Conservation (phyloP, 2,113 vertebrate species). For the Notothenia rossii region DNA sequence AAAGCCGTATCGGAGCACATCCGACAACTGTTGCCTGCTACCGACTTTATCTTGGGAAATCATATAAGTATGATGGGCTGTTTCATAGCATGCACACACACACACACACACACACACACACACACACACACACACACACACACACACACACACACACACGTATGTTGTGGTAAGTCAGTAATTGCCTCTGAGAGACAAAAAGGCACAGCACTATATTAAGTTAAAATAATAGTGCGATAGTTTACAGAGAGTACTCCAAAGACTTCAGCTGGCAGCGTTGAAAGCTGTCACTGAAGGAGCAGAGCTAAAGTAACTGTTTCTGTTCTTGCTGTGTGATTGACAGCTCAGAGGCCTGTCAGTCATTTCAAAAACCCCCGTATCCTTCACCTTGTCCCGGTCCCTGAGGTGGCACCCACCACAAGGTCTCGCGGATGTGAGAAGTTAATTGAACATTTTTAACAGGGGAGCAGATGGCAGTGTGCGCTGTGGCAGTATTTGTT, state of each 20-base stretch:
- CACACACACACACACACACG: not conserved
- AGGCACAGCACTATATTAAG: conserved; percentile 40
- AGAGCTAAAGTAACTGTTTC: conserved; percentile 37
- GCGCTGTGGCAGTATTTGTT: conserved; percentile 64
- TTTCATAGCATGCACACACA: not conserved
- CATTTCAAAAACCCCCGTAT: conserved; percentile 60
- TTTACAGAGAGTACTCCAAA: conserved; percentile 17
- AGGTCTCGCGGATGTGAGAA: conserved; percentile 72
- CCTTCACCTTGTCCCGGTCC: conserved; percentile 21
- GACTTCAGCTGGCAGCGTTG: conserved; percentile 31
- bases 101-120: not conserved
- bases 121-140: too few relatives aligned
- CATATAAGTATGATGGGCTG: conserved; percentile 28
- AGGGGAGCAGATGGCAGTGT: conserved; percentile 38
- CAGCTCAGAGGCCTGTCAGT: conserved; percentile 40
- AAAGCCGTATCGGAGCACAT: conserved; percentile 60
- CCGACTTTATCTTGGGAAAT: conserved; percentile 37
- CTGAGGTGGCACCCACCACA: conserved; percentile 45
- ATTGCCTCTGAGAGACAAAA: conserved; percentile 1
- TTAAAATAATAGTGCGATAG: conserved; percentile 37
- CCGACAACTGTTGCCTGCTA: conserved; percentile 57
- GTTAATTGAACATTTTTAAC: conserved; percentile 79
- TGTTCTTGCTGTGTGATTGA: conserved; percentile 41
- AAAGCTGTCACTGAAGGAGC: conserved; percentile 53
- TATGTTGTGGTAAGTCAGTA: conserved; percentile 5